Conservation (phyloP, 1,140 invertebrate species). For the Latrodectus geometricus region DNA sequence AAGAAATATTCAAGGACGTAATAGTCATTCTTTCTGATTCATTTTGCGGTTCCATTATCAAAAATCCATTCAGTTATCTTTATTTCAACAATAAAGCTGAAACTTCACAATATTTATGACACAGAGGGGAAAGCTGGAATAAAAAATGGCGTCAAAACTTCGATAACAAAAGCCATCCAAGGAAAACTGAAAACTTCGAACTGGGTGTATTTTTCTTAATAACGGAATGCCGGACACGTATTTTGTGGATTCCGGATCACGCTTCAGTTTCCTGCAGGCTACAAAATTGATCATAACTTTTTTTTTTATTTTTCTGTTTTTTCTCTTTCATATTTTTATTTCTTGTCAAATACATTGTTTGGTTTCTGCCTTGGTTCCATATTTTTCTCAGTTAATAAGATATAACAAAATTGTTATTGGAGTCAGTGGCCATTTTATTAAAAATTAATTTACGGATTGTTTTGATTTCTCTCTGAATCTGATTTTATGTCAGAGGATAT, state of each 20-base stretch:
- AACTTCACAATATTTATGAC: neutral
- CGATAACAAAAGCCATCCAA: neutral
- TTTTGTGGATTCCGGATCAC: neutral
- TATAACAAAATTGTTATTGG: no score
- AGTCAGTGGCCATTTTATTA: no score
- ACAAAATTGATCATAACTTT: neutral
- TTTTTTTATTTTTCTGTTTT: neutral
- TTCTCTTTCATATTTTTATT: neutral
- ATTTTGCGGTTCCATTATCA: neutral
- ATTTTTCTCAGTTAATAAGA: no score
- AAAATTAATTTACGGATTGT: no score
- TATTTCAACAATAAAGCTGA: neutral
- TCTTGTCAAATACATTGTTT: no score
- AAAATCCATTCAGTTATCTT: neutral
- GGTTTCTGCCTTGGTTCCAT: no score
- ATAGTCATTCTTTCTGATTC: neutral
- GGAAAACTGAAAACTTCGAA: neutral
- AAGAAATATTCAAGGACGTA: neutral
- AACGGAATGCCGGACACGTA: neutral
- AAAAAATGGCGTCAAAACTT: neutral
- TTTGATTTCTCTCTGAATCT: no score
- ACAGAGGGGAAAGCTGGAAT: neutral
- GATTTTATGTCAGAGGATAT: no score
- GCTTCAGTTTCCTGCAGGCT: neutral
- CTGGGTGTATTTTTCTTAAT: neutral